These are phyloP conservation scores for Sphaerodactylus townsendi DNA, from an alignment of 2,113 vertebrate species.

Conservation along the genomic window DNA sequence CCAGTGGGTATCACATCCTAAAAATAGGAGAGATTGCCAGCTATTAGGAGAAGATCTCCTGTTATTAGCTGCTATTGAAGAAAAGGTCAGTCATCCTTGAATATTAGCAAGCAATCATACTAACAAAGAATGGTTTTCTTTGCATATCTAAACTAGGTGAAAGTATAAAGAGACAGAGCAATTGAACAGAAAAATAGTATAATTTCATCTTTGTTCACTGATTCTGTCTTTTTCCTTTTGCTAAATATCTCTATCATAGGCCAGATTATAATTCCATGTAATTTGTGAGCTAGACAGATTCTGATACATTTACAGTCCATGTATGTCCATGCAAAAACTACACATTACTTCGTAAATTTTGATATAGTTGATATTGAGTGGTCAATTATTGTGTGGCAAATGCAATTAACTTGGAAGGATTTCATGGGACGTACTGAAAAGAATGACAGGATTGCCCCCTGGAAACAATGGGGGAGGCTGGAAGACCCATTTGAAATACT, in stretches of 20 bases:
- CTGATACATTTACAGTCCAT: not conserved
- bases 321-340: not conserved
- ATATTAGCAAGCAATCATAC: not conserved
- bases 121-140: not conserved
- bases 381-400: not conserved
- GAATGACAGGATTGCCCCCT: too few relatives aligned
- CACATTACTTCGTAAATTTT: not conserved
- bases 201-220: not conserved
- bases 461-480: too few relatives aligned
- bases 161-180: not conserved
- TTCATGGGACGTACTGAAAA: too few relatives aligned
- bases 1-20: not conserved
- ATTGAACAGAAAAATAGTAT: not conserved
- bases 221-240: not conserved
- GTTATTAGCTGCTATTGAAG: not conserved
- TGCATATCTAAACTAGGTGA: not conserved
- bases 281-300: not conserved
- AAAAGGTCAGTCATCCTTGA: not conserved
- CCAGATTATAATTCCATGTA: not conserved
- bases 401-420: not conserved
- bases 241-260: not conserved
- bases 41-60: not conserved
- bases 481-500: too few relatives aligned
- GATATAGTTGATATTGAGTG: not conserved
- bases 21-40: not conserved